These are phyloP conservation scores for Zaprionus taronus DNA, from an alignment of 1,140 invertebrate genomes.

Conservation along the genomic window DNA sequence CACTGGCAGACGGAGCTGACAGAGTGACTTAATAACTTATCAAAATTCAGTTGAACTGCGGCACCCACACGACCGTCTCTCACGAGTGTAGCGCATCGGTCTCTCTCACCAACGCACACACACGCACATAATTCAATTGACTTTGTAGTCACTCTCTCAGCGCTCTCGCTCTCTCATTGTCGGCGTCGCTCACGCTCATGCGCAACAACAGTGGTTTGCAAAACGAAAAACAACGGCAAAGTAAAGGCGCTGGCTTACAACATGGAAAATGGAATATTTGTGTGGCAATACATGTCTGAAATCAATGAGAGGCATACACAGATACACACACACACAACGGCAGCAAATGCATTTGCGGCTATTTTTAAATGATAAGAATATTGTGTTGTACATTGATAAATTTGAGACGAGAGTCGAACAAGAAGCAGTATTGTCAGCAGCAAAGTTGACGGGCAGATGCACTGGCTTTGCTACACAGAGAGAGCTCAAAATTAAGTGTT, in stretches of 20 bases:
- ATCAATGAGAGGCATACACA: constrained; percentile 18
- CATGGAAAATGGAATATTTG: constrained; percentile 9
- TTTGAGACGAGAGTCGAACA: constrained; percentile 25
- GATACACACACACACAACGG: constrained; percentile 30
- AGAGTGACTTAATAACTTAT: constrained; percentile 44
- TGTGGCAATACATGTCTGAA: constrained; percentile 17
- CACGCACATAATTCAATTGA: constrained; percentile 10
- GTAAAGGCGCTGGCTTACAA: constrained; percentile 22
- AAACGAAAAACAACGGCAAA: constrained; percentile 31
- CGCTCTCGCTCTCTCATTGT: constrained; percentile 20
- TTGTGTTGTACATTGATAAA: constrained; percentile 59
- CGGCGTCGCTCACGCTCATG: constrained; percentile 52
- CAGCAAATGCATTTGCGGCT: constrained; percentile 33
- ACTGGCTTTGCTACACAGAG: constrained; percentile 7
- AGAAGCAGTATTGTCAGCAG: constrained; percentile 41
- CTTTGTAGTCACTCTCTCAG: constrained; percentile 12
- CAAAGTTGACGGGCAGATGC: constrained; percentile 38
- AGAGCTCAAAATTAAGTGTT: constrained; percentile 27
- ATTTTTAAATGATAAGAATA: constrained; percentile 69
- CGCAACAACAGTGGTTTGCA: constrained; percentile 63
- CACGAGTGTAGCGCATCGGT: constrained; percentile 32
- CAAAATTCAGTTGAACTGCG: constrained; percentile 29
- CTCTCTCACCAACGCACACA: constrained; percentile 5
- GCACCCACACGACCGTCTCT: constrained; percentile 37
- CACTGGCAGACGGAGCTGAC: constrained; percentile 18